These are phyloP conservation scores for Oryctolagus cuniculus DNA, from an alignment of 2,113 vertebrate genomes.

Conservation along the genomic window DNA sequence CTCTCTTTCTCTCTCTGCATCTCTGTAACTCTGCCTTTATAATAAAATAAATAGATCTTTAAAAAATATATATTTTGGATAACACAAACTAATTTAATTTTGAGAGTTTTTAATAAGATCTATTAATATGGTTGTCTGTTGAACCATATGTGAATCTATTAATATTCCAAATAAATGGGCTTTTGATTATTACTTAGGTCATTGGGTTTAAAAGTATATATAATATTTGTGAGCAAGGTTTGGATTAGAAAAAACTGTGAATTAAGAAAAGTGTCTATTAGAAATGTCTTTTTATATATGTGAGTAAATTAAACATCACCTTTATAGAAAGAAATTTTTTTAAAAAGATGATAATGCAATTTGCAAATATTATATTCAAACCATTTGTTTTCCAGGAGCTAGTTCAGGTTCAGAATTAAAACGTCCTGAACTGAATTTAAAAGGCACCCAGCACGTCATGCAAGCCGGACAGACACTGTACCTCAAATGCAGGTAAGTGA, in stretches of 20 bases:
- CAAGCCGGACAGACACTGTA: constrained; percentile 92
- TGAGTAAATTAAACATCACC: constrained; percentile 9
- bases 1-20: too few relatives aligned
- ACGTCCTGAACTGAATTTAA: constrained; percentile 92
- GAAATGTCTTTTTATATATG: not conserved
- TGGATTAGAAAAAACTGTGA: not conserved
- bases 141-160: not conserved
- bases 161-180: not conserved
- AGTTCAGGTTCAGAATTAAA: constrained; percentile 90
- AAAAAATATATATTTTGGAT: not conserved
- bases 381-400: constrained; percentile 86
- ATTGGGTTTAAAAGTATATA: not conserved
- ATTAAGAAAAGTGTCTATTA: not conserved
- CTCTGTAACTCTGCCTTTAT: too few relatives aligned
- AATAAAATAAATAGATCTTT: too few relatives aligned
- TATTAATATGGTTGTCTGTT: constrained; percentile 38
- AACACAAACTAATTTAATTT: not conserved
- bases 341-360: not conserved
- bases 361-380: constrained; percentile 74
- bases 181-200: constrained; percentile 3
- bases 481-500: constrained; percentile 95
- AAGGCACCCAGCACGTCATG: constrained; percentile 89
- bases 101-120: constrained; percentile 35
- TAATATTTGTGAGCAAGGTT: not conserved
- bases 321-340: constrained; percentile 18